phyloP scores from a whole-genome alignment of 2,797 vertebrate species.

The Arrhamphus sclerolepis region DNA sequence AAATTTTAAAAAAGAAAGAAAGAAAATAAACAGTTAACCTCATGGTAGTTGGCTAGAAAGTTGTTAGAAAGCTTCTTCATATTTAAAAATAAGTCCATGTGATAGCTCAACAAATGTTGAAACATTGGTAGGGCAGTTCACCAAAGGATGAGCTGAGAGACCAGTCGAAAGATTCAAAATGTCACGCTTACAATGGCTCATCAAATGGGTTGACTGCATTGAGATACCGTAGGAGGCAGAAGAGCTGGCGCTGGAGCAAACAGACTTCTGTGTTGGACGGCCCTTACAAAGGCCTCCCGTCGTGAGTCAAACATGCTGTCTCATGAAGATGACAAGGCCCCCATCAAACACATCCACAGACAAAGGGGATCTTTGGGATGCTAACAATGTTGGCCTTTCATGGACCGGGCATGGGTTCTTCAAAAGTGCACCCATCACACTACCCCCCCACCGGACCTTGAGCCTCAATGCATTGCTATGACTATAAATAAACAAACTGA shows the following conservation, averaged over 20 bases:
- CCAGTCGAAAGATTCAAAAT: constrained; percentile 16
- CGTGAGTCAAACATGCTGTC: constrained; percentile 73
- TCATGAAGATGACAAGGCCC: constrained; percentile 75
- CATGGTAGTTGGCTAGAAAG: no score
- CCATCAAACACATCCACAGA: constrained; percentile 71
- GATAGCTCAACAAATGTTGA: no score
- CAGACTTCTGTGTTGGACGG: constrained; percentile 58
- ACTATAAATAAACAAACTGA: constrained; percentile 68
- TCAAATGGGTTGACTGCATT: constrained; percentile 11
- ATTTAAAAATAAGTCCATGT: no score
- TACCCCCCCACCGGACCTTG: constrained; percentile 25
- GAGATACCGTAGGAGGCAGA: constrained; percentile 41
- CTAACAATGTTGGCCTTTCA: constrained; percentile 80
- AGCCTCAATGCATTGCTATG: constrained; percentile 69
- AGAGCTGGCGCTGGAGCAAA: constrained; percentile 60
- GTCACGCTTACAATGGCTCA: constrained; percentile 7
- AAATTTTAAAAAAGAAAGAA: no score
- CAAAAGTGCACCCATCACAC: constrained; percentile 59
- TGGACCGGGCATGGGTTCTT: constrained; percentile 59
- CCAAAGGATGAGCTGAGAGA: neutral
- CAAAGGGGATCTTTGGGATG: constrained; percentile 78
- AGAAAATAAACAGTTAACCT: no score
- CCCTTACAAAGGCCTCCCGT: constrained; percentile 64
- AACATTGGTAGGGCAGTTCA: no score
- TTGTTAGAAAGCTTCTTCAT: no score